Evolutionary conservation across 2,888 invertebrate genomes (phyloP).

Genomic region (Rotaria socialis): DNA sequence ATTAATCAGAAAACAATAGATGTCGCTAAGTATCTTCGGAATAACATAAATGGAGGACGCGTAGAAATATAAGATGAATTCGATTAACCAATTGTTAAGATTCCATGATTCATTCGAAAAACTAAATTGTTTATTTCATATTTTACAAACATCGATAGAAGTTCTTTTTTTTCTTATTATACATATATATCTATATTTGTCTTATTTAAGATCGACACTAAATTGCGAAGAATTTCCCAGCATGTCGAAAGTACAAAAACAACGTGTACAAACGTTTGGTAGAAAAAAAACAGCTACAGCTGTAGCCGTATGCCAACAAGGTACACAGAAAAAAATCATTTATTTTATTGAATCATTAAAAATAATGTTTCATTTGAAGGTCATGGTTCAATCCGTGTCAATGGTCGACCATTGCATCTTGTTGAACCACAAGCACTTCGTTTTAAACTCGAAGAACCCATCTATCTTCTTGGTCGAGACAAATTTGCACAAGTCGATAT

Average conservation of each 20-base stretch:
- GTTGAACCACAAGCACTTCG: conserved; percentile 92
- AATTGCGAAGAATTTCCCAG: not conserved
- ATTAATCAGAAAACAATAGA: not conserved
- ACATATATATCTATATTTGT: too few species aligned
- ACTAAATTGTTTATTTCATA: not conserved
- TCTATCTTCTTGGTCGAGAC: conserved; percentile 68
- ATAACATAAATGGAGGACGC: not conserved
- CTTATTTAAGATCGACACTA: not conserved
- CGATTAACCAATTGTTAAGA: not conserved
- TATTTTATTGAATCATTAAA: not conserved
- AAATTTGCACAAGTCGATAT: conserved; percentile 94
- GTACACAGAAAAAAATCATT: not conserved
- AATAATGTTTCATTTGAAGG: conserved; percentile 71
- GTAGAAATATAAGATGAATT: not conserved
- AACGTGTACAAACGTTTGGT: conserved; percentile 54
- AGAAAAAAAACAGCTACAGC: conserved; percentile 51
- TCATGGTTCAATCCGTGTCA: conserved; percentile 84
- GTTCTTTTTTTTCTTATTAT: not conserved
- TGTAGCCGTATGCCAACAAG: not conserved
- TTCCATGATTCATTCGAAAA: not conserved
- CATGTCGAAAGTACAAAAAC: conserved; percentile 41
- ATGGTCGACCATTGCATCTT: conserved; percentile 90
- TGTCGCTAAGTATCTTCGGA: not conserved
- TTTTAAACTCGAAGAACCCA: conserved; percentile 67
- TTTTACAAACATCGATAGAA: not conserved